Base-by-base conservation (phyloP, 1,140 invertebrate genomes). In the Lasioglossum albipes region DNA sequence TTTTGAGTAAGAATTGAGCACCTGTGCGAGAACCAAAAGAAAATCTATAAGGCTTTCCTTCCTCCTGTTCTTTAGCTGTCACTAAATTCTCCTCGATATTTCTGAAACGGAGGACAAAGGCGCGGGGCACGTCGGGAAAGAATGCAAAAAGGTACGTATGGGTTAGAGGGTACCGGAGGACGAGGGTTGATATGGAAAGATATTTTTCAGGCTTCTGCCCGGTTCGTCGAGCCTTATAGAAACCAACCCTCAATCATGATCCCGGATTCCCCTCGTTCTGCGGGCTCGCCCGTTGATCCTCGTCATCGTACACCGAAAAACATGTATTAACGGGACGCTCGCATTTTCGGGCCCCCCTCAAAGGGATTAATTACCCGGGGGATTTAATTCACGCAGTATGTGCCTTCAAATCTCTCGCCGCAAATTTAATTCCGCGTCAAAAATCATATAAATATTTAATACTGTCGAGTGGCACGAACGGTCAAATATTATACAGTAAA, bases 201-300 rank as follows among this genome's bases (percentile, higher is more conserved):
- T 81, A 84, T 85, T 86, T 87, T 74, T 84, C 75, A 42, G 75
- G 61, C 81, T 79, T 82, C 70, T 59, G 49, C 31, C 22, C 31
- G 65, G 45, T 57, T n/a, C 45, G 22, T 27, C 45, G 18, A 62
- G 27, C 68, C 66, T 74, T 42, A 49, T 20, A 73, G 64, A 76
- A 86, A 66, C 69, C 62, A 65, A 42, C 69, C 74, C 62, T 79
- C 65, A n/a, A 76, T 75, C 79, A 69, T 65, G 73, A 69, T 42
- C 54, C 62, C 27, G 20, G 54, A 59, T 73, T 75, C 52, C 66
- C 59, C 79, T 74, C n/a, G 9, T 83, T 72, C 61, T 75, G 45
- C 27, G 59, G 75, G 61, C 13, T 7, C 18, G 79, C 45, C 65
- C 73, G 66, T 77, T 81, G 79, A 77, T 75, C 79, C 73, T 81